phyloP scores from a whole-genome alignment of 2,888 invertebrate genomes.

The Eupithecia subumbrata region DNA sequence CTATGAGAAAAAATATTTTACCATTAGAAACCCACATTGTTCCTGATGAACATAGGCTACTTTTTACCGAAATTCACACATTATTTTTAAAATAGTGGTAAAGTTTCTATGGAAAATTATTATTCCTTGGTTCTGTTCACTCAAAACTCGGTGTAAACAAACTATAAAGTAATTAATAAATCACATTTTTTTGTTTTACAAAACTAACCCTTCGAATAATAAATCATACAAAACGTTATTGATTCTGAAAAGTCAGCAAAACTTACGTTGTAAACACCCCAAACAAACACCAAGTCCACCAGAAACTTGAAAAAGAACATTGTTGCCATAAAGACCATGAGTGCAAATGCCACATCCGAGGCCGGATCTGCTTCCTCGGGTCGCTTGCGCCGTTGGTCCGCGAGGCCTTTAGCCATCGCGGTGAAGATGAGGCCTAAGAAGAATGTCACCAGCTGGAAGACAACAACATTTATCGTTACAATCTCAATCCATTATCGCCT shows the following conservation, averaged over 20 bases:
- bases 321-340: slow-evolving; percentile 67
- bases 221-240: background rate
- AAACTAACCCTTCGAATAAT: too few relatives aligned
- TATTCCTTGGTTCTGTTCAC: too few relatives aligned
- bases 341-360: slow-evolving; percentile 72
- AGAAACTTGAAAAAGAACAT: slow-evolving; percentile 71
- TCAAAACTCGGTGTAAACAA: too few relatives aligned
- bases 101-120: too few relatives aligned
- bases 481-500: background rate
- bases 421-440: slow-evolving; percentile 70
- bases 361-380: slow-evolving; percentile 64
- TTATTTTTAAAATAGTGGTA: too few relatives aligned
- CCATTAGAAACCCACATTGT: too few relatives aligned
- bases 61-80: too few relatives aligned
- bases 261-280: slow-evolving; percentile 60
- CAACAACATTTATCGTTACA: background rate
- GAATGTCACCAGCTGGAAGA: slow-evolving; percentile 69
- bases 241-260: background rate
- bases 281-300: slow-evolving; percentile 70
- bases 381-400: slow-evolving; percentile 19
- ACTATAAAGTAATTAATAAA: too few relatives aligned
- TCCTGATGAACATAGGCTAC: too few relatives aligned
- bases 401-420: slow-evolving; percentile 71
- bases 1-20: too few relatives aligned
- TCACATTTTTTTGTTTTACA: too few relatives aligned